These are phyloP conservation scores for Pelobates fuscus DNA, from an alignment of 2,113 vertebrate genomes.

Conservation along the genomic window DNA sequence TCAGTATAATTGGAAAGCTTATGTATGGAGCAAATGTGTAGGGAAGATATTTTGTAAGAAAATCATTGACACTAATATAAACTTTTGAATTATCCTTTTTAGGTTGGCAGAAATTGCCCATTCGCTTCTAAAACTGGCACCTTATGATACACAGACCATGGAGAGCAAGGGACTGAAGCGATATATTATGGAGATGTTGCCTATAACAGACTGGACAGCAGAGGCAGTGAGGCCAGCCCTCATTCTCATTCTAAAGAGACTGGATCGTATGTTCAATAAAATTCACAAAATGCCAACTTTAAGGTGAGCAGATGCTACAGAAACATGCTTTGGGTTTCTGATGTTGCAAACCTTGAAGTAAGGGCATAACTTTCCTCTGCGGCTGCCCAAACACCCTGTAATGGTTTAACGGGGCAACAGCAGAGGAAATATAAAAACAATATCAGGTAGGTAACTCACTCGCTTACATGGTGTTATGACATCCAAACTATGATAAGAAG, in stretches of 20 bases:
- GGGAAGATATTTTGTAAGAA: too few species aligned
- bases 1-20: too few species aligned
- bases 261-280: constrained; percentile 99
- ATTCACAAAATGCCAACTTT: constrained; percentile 99
- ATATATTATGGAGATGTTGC: constrained; percentile 97
- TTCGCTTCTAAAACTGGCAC: constrained; percentile 93
- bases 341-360: constrained; percentile 60
- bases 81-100: constrained; percentile 23
- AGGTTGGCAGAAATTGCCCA: constrained; percentile 97
- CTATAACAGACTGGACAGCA: constrained; percentile 95
- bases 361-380: constrained; percentile 57
- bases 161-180: constrained; percentile 92
- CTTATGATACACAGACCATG: constrained; percentile 97
- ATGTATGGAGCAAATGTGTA: too few species aligned
- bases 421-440: constrained; percentile 48
- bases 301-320: constrained; percentile 80
- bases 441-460: constrained; percentile 25
- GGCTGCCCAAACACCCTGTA: constrained; percentile 39
- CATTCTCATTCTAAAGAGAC: constrained; percentile 95
- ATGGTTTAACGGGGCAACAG: constrained; percentile 45
- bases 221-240: constrained; percentile 96
- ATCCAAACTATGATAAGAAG: too few species aligned
- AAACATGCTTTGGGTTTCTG: constrained; percentile 54
- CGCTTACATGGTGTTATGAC: not conserved
- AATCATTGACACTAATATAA: too few species aligned